phyloP scores from a whole-genome alignment of 2,888 invertebrate genomes.

The Mesochorus sp. region DNA sequence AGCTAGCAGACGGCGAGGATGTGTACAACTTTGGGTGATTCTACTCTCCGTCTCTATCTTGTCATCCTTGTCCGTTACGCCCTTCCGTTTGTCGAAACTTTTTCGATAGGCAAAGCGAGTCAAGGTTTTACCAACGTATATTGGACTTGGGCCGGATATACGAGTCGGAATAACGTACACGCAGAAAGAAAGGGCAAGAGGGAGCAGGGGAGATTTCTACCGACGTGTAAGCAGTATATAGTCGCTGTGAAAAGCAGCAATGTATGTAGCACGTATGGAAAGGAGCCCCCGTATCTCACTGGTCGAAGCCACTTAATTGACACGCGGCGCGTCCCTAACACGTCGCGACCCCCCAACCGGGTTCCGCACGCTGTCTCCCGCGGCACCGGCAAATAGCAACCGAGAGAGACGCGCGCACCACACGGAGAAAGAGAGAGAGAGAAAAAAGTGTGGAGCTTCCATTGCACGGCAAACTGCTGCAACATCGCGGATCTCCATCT shows the following conservation, averaged over 20 bases:
- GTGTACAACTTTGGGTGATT: conserved; percentile 56
- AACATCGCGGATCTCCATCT: conserved; percentile 80
- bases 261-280: conserved; percentile 75
- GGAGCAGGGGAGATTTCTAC: conserved; percentile 11
- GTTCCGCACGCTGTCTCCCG: conserved; percentile 62
- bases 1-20: conserved; percentile 62
- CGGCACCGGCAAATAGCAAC: conserved; percentile 45
- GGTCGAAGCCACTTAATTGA: conserved; percentile 81
- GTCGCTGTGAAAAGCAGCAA: background rate
- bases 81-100: conserved; percentile 20
- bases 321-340: conserved; percentile 81
- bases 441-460: conserved; percentile 36
- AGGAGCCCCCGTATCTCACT: conserved; percentile 81
- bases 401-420: background rate
- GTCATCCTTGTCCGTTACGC: conserved; percentile 1
- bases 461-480: conserved; percentile 29
- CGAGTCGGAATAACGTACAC: too few species aligned
- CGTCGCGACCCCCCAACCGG: conserved; percentile 80
- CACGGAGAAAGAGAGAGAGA: conserved; percentile 30
- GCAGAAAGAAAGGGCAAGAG: background rate
- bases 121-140: background rate
- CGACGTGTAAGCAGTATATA: conserved; percentile 36
- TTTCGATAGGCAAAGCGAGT: conserved; percentile 44
- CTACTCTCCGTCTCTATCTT: conserved; percentile 30
- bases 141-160: background rate